phyloP scores from a whole-genome alignment of 2,888 invertebrate species.

The Meliscaeva auricollis region DNA sequence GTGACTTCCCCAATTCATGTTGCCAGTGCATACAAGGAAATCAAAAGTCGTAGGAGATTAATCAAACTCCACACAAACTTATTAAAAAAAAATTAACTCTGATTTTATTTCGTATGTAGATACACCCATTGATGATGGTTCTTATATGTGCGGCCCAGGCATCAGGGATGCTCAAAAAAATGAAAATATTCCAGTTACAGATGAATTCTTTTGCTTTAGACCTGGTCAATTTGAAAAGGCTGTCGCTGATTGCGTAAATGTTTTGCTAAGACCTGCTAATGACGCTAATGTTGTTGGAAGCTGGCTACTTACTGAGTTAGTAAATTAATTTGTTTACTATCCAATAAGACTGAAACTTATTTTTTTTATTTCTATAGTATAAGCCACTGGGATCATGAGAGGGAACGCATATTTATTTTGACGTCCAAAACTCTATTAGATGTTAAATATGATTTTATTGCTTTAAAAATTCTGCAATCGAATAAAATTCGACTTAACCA shows the following conservation, averaged over 20 bases:
- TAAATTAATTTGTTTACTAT: neutral
- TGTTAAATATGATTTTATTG: slow-evolving; percentile 94
- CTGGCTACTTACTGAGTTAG: slow-evolving; percentile 93
- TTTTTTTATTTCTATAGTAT: slow-evolving; percentile 86
- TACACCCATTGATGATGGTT: slow-evolving; percentile 60
- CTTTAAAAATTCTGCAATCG: slow-evolving; percentile 89
- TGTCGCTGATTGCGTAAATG: slow-evolving; percentile 88
- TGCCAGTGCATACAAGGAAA: slow-evolving; percentile 84
- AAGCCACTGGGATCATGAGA: slow-evolving; percentile 94
- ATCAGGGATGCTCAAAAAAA: slow-evolving; percentile 83
- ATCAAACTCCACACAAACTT: neutral
- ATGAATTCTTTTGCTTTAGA: slow-evolving; percentile 88
- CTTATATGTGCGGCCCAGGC: slow-evolving; percentile 58
- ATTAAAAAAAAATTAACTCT: neutral
- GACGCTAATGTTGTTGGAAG: slow-evolving; percentile 90
- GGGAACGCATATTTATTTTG: slow-evolving; percentile 91
- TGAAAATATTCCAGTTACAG: slow-evolving; percentile 41
- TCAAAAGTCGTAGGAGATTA: slow-evolving; percentile 48
- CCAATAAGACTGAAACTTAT: neutral
- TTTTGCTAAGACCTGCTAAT: slow-evolving; percentile 87
- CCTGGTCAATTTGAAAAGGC: slow-evolving; percentile 90
- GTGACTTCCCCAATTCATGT: slow-evolving; percentile 80
- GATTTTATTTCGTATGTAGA: slow-evolving; percentile 13
- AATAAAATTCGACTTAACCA: slow-evolving; percentile 88
- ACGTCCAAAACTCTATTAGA: slow-evolving; percentile 90